Conservation (phyloP, 2,888 invertebrate species). For the Punctoribates punctum region DNA sequence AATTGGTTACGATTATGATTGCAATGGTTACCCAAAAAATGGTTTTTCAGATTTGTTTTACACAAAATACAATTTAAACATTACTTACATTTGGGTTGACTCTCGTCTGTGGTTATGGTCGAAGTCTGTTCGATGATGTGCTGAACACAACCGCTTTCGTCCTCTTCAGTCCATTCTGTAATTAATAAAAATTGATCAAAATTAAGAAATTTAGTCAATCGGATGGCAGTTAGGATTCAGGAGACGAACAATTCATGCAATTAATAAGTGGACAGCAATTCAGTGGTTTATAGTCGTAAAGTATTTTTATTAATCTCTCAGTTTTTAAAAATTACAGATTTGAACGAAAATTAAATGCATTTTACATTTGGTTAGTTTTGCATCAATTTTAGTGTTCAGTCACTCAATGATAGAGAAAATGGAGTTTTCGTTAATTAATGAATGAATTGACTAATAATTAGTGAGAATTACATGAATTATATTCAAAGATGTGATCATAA, state of each 20-base stretch:
- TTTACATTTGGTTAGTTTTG: not conserved
- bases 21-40: not conserved
- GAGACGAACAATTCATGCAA: constrained; percentile 1
- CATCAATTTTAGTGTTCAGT: not conserved
- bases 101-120: constrained; percentile 36
- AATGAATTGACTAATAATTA: not conserved
- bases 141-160: constrained; percentile 46
- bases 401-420: too few relatives aligned
- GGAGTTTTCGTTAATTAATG: not conserved
- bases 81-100: constrained; percentile 25
- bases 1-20: not conserved
- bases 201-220: not conserved
- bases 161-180: constrained; percentile 48
- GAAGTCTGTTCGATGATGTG: constrained; percentile 48
- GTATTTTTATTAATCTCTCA: not conserved
- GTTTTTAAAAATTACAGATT: not conserved
- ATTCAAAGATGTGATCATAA: not conserved
- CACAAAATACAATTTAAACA: not conserved
- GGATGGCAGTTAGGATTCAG: not conserved
- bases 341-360: not conserved
- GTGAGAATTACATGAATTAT: constrained; percentile 2
- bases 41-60: not conserved
- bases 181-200: not conserved
- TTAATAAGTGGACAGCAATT: constrained; percentile 30
- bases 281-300: not conserved